A percentile compares a stretch with the other conserved stretches of the same genome.
phyloP scores from a whole-genome alignment of 30 jellyfish, hydroid and myxozoan genomes.

The Hydra vulgaris region DNA sequence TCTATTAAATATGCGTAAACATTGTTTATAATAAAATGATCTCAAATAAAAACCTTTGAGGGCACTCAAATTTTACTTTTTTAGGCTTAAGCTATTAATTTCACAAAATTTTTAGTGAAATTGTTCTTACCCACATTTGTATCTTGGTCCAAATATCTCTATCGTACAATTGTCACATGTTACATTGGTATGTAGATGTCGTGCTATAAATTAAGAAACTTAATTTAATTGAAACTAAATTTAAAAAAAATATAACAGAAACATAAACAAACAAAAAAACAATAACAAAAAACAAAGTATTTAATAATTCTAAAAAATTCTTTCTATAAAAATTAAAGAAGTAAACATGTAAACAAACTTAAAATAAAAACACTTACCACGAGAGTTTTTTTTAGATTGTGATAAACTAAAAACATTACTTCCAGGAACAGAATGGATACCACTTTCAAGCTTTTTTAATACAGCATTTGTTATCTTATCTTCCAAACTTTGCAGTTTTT shows the following conservation, averaged over 20 bases:
- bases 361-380: slow-evolving; percentile 3
- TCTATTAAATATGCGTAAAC: neutral
- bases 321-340: neutral
- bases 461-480: neutral
- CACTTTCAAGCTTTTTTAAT: slow-evolving; percentile 21
- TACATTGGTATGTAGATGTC: slow-evolving; percentile 44
- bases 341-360: neutral
- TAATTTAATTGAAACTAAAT: neutral
- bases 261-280: neutral
- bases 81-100: too few species aligned
- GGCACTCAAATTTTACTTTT: neutral
- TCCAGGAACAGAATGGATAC: slow-evolving; percentile 19
- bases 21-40: neutral
- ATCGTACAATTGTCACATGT: slow-evolving; percentile 76
- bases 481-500: neutral
- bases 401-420: neutral
- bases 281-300: neutral
- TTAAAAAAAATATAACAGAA: neutral
- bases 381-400: neutral
- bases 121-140: slow-evolving; percentile 85
- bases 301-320: neutral
- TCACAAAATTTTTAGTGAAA: neutral
- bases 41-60: neutral
- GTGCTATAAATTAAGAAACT: slow-evolving; percentile 7
- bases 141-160: slow-evolving; percentile 62